A percentile compares a stretch with the other conserved stretches of the same genome.
These are phyloP conservation scores for Dasysyrphus tricinctus DNA, from an alignment of 2,888 invertebrate genomes.

Conservation along the genomic window DNA sequence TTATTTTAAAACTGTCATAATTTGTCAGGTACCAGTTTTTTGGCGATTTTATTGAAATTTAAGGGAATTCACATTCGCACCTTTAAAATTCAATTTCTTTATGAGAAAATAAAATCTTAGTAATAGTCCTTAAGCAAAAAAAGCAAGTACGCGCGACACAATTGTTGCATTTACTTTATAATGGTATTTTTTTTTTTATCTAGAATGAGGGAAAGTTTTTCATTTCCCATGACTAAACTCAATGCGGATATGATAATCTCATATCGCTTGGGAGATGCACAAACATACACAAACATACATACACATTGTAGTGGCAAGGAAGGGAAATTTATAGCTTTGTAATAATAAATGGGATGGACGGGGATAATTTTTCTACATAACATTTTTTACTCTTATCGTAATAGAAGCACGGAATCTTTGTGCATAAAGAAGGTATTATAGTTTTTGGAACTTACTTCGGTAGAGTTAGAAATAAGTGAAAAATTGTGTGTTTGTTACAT, in stretches of 20 bases:
- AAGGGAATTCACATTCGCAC: too few relatives aligned
- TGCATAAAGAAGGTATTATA: background rate
- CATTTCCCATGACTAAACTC: slow-evolving; percentile 45
- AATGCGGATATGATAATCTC: slow-evolving; percentile 32
- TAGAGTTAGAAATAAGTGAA: too few relatives aligned
- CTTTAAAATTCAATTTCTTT: too few relatives aligned
- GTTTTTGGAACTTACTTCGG: background rate
- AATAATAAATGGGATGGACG: slow-evolving; percentile 1
- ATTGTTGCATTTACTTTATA: background rate
- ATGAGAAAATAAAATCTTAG: too few relatives aligned
- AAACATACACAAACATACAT: background rate
- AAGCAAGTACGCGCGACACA: background rate
- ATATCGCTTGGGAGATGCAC: slow-evolving; percentile 14
- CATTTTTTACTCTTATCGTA: background rate
- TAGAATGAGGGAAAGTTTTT: background rate
- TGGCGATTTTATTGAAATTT: too few relatives aligned
- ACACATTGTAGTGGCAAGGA: slow-evolving; percentile 25
- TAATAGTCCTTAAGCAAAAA: too few relatives aligned
- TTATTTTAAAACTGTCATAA: too few relatives aligned
- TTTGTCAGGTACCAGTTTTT: too few relatives aligned
- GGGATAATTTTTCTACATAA: background rate
- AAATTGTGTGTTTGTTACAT: too few relatives aligned
- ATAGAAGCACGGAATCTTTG: background rate
- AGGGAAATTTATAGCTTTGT: slow-evolving; percentile 3
- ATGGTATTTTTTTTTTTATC: background rate